Evolutionary conservation across 2,113 vertebrate genomes (phyloP).

Genomic region (Xyrauchen texanus): DNA sequence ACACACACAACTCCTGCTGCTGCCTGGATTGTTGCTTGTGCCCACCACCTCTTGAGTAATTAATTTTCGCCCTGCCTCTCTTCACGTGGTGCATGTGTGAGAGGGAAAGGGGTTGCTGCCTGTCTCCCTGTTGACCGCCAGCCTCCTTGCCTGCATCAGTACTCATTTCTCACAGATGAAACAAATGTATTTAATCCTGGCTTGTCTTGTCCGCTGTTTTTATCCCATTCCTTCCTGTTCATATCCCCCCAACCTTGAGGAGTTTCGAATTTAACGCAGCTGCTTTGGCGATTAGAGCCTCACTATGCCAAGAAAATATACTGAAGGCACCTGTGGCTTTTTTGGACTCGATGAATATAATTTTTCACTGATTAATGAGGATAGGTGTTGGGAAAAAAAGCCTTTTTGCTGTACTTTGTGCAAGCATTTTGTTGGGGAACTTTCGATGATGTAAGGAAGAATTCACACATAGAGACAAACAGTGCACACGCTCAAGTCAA

Average conservation of each 20-base stretch:
- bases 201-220: slow-evolving; percentile 29
- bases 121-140: slow-evolving; percentile 29
- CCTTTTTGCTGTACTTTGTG: slow-evolving; percentile 2
- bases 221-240: slow-evolving; percentile 19
- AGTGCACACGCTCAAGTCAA: slow-evolving; percentile 8
- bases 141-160: slow-evolving; percentile 29
- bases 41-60: slow-evolving; percentile 26
- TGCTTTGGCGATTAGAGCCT: slow-evolving; percentile 6
- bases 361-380: slow-evolving; percentile 24
- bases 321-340: neutral
- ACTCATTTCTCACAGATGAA: slow-evolving; percentile 39
- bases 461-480: neutral
- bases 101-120: slow-evolving; percentile 19
- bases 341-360: slow-evolving; percentile 18
- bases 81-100: neutral
- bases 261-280: slow-evolving; percentile 13
- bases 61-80: slow-evolving; percentile 39
- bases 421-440: neutral
- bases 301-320: neutral
- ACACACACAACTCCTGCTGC: slow-evolving; percentile 3
- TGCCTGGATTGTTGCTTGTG: neutral
- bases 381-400: neutral
- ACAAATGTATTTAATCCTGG: slow-evolving; percentile 47
- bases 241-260: slow-evolving; percentile 5
- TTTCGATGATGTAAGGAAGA: slow-evolving; percentile 19